A percentile compares a stretch with the other conserved stretches of the same genome.
Conservation (phyloP, 2,888 invertebrate species). For the Parnassius mnemosyne region DNA sequence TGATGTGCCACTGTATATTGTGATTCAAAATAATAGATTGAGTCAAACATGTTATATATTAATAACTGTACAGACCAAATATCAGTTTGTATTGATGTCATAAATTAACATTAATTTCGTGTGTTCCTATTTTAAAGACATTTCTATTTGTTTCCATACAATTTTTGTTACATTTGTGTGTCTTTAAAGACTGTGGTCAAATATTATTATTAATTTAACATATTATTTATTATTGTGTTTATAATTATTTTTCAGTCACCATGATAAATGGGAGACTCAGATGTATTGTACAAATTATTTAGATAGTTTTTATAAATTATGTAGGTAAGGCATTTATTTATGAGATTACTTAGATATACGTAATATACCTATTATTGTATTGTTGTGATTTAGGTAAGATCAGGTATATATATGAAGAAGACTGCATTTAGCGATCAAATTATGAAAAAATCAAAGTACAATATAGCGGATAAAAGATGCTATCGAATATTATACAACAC, state of each 20-base stretch:
- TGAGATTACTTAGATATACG: conserved; percentile 75
- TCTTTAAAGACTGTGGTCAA: conserved; percentile 73
- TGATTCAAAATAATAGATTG: conserved; percentile 33
- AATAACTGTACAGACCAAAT: conserved; percentile 62
- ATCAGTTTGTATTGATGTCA: conserved; percentile 43
- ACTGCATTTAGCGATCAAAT: conserved; percentile 73
- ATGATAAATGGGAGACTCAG: conserved; percentile 62
- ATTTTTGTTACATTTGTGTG: conserved; percentile 60
- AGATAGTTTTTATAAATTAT: conserved; percentile 50
- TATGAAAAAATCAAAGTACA: conserved; percentile 46
- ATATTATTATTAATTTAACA: conserved; percentile 70
- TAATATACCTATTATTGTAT: conserved; percentile 61
- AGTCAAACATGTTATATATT: conserved; percentile 41
- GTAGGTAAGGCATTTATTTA: conserved; percentile 72
- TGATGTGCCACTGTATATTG: conserved; percentile 42
- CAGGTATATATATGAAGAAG: conserved; percentile 53
- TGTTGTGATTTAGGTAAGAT: conserved; percentile 70
- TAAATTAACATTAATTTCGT: conserved; percentile 49
- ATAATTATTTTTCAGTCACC: conserved; percentile 63
- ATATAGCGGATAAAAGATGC: conserved; percentile 29
- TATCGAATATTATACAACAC: conserved; percentile 28
- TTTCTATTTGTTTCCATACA: conserved; percentile 55
- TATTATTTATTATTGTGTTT: conserved; percentile 73
- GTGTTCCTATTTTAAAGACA: conserved; percentile 73
- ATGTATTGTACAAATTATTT: conserved; percentile 78